phyloP scores from a whole-genome alignment of 1,140 invertebrate species.

The Pemphigus obesinymphae region DNA sequence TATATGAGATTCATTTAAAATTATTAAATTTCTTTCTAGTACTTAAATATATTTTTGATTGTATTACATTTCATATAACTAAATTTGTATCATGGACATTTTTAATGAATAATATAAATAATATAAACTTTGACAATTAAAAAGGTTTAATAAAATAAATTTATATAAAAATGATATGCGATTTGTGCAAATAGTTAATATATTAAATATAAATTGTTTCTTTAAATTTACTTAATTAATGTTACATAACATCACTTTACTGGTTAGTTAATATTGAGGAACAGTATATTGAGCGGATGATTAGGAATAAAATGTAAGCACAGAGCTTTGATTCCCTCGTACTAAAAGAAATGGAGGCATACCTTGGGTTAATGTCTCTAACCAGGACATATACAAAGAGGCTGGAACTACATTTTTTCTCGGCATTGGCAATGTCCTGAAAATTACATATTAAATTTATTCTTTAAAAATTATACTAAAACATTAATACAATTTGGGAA shows the following conservation, averaged over 20 bases:
- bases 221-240: background rate
- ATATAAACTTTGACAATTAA: background rate
- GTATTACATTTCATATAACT: background rate
- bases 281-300: background rate
- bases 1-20: background rate
- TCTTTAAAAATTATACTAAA: too few relatives aligned
- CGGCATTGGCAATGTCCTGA: conserved; percentile 85
- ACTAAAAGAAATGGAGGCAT: conserved; percentile 89
- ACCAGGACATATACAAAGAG: conserved; percentile 88
- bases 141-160: background rate
- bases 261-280: background rate
- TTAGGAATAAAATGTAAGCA: conserved; percentile 93
- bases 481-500: too few relatives aligned
- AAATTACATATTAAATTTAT: conserved; percentile 44
- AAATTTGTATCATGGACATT: background rate
- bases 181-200: background rate
- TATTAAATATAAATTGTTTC: background rate
- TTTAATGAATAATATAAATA: background rate
- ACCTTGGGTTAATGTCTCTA: conserved; percentile 81
- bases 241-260: conserved; percentile 18
- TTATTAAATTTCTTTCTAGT: background rate
- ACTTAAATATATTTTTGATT: background rate
- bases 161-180: background rate
- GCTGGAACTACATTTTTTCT: conserved; percentile 81
- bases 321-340: conserved; percentile 90